These are phyloP conservation scores for Antechinus stuartii DNA, from an alignment of 2,113 vertebrate genomes.

Conservation along the genomic window DNA sequence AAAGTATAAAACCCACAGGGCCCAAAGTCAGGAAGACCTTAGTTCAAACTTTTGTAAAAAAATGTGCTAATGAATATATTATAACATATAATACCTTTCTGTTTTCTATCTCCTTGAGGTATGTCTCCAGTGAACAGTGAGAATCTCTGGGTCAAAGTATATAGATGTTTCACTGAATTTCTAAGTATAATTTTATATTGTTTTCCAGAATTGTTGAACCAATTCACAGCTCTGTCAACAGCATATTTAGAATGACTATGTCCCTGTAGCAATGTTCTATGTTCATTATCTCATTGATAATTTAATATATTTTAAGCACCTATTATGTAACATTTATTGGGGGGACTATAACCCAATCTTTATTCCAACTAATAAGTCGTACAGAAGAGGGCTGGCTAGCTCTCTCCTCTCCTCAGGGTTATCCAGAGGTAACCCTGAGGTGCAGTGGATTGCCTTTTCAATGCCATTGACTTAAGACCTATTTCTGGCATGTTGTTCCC, in stretches of 20 bases:
- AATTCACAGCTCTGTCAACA: background rate
- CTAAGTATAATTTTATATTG: background rate
- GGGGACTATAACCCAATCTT: background rate
- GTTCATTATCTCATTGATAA: background rate
- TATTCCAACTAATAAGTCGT: background rate
- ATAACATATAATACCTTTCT: background rate
- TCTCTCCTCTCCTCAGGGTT: background rate
- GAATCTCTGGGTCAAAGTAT: background rate
- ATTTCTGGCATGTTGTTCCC: background rate
- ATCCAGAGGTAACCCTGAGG: background rate
- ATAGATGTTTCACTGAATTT: background rate
- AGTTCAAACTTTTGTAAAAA: background rate
- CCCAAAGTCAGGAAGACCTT: background rate
- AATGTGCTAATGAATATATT: background rate
- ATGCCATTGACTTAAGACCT: background rate
- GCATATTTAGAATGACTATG: background rate
- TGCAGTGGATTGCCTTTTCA: background rate
- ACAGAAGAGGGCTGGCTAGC: background rate
- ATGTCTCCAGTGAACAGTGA: background rate
- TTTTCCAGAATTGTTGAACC: background rate
- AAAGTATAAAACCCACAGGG: background rate
- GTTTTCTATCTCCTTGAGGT: background rate
- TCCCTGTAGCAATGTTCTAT: background rate
- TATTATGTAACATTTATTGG: background rate
- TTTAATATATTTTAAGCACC: background rate